These are phyloP conservation scores for Ochotona princeps DNA, from an alignment of 2,113 vertebrate genomes.

Conservation along the genomic window DNA sequence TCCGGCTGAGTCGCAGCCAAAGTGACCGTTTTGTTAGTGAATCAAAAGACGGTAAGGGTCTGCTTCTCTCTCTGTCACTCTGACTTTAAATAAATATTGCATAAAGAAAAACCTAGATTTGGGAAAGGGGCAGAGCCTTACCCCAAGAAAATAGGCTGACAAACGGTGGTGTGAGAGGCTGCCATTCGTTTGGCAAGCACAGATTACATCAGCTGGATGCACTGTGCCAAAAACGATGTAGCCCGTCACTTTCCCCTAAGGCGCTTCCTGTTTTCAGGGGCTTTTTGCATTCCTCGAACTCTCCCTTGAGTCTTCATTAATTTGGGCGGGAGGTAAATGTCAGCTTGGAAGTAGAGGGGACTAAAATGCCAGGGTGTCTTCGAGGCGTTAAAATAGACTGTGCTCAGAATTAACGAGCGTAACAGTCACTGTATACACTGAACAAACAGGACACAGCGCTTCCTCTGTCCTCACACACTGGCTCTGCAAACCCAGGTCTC, in stretches of 20 bases:
- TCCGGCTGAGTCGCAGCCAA: no score
- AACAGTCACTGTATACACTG: slow-evolving; percentile 57
- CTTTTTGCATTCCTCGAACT: slow-evolving; percentile 78
- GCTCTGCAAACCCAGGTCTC: accelerated
- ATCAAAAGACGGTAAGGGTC: no score
- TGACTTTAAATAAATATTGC: no score
- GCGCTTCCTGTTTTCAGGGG: slow-evolving; percentile 65
- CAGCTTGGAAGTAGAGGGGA: slow-evolving; percentile 82
- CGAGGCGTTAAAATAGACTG: slow-evolving; percentile 79
- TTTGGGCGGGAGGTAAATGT: slow-evolving; percentile 82
- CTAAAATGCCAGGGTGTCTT: slow-evolving; percentile 77
- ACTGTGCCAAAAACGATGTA: slow-evolving; percentile 46
- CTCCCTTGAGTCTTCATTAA: slow-evolving; percentile 82
- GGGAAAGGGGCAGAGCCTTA: neutral
- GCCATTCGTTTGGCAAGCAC: neutral
- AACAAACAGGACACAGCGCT: slow-evolving; percentile 34
- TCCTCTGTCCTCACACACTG: neutral
- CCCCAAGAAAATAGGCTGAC: neutral
- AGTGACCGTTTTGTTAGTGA: no score
- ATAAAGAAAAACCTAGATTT: no score
- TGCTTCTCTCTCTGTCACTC: no score
- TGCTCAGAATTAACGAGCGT: slow-evolving; percentile 81
- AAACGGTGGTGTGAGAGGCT: neutral
- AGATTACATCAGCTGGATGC: neutral
- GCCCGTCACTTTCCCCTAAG: slow-evolving; percentile 29